Conservation (phyloP, 2,797 vertebrate species). For the Trematomus bernacchii region DNA sequence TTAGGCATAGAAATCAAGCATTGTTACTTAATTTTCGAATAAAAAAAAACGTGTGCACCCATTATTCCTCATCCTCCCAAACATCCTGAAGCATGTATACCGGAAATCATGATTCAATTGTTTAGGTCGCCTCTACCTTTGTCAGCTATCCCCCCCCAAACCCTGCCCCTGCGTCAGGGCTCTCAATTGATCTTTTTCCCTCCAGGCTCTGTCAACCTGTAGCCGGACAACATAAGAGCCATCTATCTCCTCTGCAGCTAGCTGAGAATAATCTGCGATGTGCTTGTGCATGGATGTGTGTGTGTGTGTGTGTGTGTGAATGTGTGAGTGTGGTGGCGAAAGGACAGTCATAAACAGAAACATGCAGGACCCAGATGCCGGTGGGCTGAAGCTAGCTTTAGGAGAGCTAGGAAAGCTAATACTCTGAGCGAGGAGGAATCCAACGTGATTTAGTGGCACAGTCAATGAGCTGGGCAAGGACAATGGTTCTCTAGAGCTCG, state of each 20-base stretch:
- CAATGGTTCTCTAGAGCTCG: conserved; percentile 78
- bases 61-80: conserved; percentile 25
- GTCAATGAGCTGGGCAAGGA: conserved; percentile 74
- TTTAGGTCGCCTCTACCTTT: conserved; percentile 54
- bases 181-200: conserved; percentile 72
- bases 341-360: conserved; percentile 67
- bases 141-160: conserved; percentile 62
- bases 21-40: background rate
- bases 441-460: conserved; percentile 73
- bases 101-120: conserved; percentile 61
- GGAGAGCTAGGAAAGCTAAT: conserved; percentile 69
- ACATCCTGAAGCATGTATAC: conserved; percentile 42
- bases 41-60: too few relatives aligned
- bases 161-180: conserved; percentile 46
- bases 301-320: conserved; percentile 7
- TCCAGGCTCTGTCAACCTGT: conserved; percentile 71
- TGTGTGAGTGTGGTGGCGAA: conserved; percentile 29
- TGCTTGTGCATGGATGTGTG: conserved; percentile 31
- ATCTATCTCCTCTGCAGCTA: conserved; percentile 77
- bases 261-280: conserved; percentile 76
- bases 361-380: conserved; percentile 61
- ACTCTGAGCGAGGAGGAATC: conserved; percentile 65
- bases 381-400: conserved; percentile 70
- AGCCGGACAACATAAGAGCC: conserved; percentile 68
- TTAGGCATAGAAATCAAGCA: background rate